phyloP scores from a whole-genome alignment of 1,140 invertebrate species.

The Neodiprion virginianus region DNA sequence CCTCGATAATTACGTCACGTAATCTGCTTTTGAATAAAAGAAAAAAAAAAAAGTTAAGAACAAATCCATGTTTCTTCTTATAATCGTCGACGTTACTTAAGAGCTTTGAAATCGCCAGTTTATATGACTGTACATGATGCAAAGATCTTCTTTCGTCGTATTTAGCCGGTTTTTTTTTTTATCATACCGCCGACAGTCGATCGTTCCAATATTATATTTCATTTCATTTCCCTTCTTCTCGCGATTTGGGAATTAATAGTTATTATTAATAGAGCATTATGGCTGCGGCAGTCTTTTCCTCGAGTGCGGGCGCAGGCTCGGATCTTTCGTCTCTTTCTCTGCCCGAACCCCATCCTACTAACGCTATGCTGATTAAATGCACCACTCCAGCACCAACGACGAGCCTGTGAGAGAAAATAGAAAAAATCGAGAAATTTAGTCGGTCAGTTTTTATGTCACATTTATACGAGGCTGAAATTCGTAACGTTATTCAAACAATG shows the following conservation, averaged over 20 bases:
- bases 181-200: too few relatives aligned
- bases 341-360: slow-evolving; percentile 76
- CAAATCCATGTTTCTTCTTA: too few relatives aligned
- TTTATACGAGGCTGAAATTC: background rate
- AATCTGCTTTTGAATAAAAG: too few relatives aligned
- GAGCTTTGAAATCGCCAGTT: too few relatives aligned
- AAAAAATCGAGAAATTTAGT: background rate
- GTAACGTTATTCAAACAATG: background rate
- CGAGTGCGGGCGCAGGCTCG: slow-evolving; percentile 70
- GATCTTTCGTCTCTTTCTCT: slow-evolving; percentile 69
- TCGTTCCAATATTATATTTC: too few relatives aligned
- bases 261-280: slow-evolving; percentile 79
- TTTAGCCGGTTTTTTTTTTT: too few relatives aligned
- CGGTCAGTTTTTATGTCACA: background rate
- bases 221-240: background rate
- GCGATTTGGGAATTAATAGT: background rate
- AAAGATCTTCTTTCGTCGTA: too few relatives aligned
- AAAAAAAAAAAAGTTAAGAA: too few relatives aligned
- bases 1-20: too few relatives aligned
- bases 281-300: slow-evolving; percentile 83
- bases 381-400: slow-evolving; percentile 75
- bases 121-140: too few relatives aligned
- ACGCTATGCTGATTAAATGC: slow-evolving; percentile 77
- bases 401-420: slow-evolving; percentile 67
- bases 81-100: too few relatives aligned